phyloP scores from a whole-genome alignment of 2,888 invertebrate species.

The Noctua janthe region DNA sequence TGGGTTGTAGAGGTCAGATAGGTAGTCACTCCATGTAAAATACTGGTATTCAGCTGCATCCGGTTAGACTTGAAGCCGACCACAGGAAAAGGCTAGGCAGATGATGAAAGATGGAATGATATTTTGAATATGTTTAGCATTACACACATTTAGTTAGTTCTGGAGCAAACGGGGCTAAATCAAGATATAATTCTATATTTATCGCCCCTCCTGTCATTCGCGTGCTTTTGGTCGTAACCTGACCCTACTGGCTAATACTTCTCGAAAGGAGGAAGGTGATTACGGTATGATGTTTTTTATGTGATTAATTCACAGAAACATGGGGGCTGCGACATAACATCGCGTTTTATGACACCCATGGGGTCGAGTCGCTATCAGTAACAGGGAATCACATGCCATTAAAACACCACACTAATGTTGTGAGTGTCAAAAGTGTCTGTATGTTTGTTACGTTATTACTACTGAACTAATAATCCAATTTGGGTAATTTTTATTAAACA shows the following conservation, averaged over 20 bases:
- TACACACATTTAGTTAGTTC: neutral
- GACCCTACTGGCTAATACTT: constrained; percentile 10
- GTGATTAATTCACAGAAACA: constrained; percentile 53
- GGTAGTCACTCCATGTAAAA: too few species aligned
- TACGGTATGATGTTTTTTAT: constrained; percentile 37
- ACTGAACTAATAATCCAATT: neutral
- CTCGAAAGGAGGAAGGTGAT: constrained; percentile 26
- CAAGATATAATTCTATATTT: neutral
- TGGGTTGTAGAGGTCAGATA: too few species aligned
- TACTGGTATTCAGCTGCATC: too few species aligned
- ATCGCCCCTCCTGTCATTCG: neutral
- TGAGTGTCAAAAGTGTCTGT: constrained; percentile 1
- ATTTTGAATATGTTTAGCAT: too few species aligned
- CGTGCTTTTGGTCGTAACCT: constrained; percentile 2
- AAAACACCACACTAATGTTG: constrained; percentile 24
- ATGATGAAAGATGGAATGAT: too few species aligned
- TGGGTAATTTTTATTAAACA: neutral
- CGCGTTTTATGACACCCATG: constrained; percentile 43
- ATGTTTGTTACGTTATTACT: constrained; percentile 8
- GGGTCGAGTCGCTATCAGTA: constrained; percentile 42
- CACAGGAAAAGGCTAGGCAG: too few species aligned
- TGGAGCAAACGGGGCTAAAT: neutral
- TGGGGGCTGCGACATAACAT: constrained; percentile 20
- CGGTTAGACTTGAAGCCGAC: too few species aligned
- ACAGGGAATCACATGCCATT: constrained; percentile 46